phyloP scores from a whole-genome alignment of 2,888 invertebrate genomes.

The Tetanocera ferruginea region DNA sequence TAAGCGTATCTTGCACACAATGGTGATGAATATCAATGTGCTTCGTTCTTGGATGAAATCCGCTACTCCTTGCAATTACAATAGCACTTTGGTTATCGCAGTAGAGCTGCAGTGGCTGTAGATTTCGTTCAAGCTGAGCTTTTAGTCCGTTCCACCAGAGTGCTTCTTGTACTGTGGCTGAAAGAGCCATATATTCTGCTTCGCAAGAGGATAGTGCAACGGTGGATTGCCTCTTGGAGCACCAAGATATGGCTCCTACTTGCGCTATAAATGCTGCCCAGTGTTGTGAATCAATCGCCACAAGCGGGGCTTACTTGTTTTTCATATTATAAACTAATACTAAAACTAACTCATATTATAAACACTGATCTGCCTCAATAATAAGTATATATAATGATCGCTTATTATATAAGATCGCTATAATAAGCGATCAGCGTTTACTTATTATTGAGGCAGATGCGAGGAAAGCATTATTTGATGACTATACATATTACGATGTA shows the following conservation, averaged over 20 bases:
- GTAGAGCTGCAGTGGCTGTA: background rate
- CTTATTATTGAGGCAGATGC: too few relatives aligned
- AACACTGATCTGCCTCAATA: too few relatives aligned
- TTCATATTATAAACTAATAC: too few relatives aligned
- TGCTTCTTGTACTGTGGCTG: constrained; percentile 4
- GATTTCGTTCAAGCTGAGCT: constrained; percentile 5
- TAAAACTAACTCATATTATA: too few relatives aligned
- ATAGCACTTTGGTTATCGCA: constrained; percentile 36
- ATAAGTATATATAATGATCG: too few relatives aligned
- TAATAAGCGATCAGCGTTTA: too few relatives aligned
- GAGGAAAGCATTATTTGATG: too few relatives aligned
- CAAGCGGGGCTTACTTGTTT: too few relatives aligned
- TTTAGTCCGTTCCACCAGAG: constrained; percentile 25
- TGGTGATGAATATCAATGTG: constrained; percentile 35
- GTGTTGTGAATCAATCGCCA: too few relatives aligned
- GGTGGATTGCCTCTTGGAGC: background rate
- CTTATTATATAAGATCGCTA: too few relatives aligned
- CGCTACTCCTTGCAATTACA: constrained; percentile 19
- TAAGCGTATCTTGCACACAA: background rate
- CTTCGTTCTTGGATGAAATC: constrained; percentile 31
- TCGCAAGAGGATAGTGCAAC: background rate
- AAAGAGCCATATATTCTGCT: constrained; percentile 9
- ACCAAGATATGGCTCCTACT: background rate
- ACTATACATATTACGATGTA: too few relatives aligned
- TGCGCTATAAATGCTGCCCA: constrained; percentile 32